phyloP scores from a whole-genome alignment of 2,888 invertebrate genomes.

The Spisula subtruncata region DNA sequence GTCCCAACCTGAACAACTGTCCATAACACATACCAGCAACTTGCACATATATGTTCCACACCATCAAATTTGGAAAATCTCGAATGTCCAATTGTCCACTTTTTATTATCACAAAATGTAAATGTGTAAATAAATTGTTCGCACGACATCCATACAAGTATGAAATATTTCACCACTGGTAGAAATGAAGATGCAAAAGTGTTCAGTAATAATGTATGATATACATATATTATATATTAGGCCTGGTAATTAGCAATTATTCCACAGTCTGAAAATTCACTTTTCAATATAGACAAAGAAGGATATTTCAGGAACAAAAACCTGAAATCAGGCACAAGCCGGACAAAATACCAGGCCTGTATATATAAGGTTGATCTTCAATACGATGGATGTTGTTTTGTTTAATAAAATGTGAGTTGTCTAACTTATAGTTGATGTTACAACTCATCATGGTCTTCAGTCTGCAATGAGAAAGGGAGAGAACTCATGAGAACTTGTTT shows the following conservation, averaged over 20 bases:
- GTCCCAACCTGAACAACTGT: no score
- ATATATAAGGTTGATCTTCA: constrained; percentile 28
- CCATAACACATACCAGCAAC: background rate
- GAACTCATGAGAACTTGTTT: constrained; percentile 54
- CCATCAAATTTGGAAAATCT: background rate
- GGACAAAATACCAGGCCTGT: no score
- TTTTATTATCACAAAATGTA: background rate
- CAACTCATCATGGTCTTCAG: constrained; percentile 76
- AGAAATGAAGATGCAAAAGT: constrained; percentile 28
- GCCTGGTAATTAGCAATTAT: no score
- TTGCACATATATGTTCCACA: background rate
- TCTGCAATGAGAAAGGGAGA: constrained; percentile 75
- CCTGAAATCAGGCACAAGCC: no score
- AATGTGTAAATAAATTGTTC: background rate
- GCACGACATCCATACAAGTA: background rate
- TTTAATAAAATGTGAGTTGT: constrained; percentile 17
- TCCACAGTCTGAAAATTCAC: no score
- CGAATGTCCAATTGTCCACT: background rate
- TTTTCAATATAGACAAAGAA: no score
- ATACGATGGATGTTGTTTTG: constrained; percentile 17
- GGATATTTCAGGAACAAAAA: no score
- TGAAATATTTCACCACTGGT: background rate
- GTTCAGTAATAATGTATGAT: background rate
- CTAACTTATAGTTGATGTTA: constrained; percentile 65
- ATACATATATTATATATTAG: no score